These are phyloP conservation scores for Pachyramphus minor DNA, from an alignment of 2,113 vertebrate species.

Conservation along the genomic window DNA sequence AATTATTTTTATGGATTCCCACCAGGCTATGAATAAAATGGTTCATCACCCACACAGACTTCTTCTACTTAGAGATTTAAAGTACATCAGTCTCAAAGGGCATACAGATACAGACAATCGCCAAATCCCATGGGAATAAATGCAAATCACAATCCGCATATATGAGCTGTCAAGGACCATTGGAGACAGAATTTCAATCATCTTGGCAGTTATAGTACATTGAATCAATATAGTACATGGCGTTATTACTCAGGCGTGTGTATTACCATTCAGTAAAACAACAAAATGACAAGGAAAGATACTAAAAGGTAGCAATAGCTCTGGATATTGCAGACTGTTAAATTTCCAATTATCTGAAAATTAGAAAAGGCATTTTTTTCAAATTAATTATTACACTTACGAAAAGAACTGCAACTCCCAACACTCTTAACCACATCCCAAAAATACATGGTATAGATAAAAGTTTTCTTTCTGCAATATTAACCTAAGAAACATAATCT, in stretches of 20 bases:
- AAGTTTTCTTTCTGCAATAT: background rate
- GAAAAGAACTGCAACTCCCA: background rate
- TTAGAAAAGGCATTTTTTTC: background rate
- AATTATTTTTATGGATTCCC: slow-evolving; percentile 32
- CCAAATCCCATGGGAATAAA: slow-evolving; percentile 5
- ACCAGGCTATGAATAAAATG: slow-evolving; percentile 32
- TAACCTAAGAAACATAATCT: background rate
- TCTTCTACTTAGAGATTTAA: slow-evolving; percentile 20
- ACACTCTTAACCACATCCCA: background rate
- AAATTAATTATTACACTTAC: background rate
- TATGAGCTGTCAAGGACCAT: background rate
- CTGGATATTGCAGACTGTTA: background rate
- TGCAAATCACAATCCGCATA: background rate
- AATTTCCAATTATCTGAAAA: background rate
- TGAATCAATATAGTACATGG: background rate
- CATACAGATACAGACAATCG: background rate
- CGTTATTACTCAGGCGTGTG: background rate
- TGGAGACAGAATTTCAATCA: background rate
- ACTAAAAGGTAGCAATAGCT: background rate
- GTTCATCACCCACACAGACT: slow-evolving; percentile 23
- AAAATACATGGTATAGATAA: background rate
- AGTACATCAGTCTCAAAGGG: slow-evolving; percentile 10
- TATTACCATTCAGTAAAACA: background rate
- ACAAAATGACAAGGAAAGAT: background rate
- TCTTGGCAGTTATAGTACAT: background rate